Conservation (phyloP, 2,797 vertebrate species). For the Macrochelys suwanniensis region DNA sequence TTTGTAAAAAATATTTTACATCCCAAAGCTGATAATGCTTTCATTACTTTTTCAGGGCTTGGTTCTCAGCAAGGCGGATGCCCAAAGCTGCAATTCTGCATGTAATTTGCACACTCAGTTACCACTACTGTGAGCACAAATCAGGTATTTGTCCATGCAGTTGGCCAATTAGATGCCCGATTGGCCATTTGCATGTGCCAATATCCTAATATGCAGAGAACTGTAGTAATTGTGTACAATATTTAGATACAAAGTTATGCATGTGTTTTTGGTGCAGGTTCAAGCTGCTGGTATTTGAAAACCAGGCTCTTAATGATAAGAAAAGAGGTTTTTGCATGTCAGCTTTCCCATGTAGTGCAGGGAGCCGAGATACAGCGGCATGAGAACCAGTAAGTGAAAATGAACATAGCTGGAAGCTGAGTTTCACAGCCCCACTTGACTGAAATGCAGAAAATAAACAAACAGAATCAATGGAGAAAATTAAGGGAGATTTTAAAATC, state of each 20-base stretch:
- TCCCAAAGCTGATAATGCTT: background rate
- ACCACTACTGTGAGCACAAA: rapidly evolving
- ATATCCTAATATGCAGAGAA: background rate
- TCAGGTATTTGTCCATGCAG: rapidly evolving
- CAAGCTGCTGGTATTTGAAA: background rate
- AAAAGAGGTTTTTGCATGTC: background rate
- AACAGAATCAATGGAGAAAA: background rate
- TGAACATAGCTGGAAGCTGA: rapidly evolving
- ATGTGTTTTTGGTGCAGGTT: rapidly evolving
- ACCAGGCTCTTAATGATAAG: background rate
- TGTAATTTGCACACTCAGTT: background rate
- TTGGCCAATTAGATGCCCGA: rapidly evolving
- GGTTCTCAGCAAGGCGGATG: background rate
- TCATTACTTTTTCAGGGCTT: background rate
- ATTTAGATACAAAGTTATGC: rapidly evolving
- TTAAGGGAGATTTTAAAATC: background rate
- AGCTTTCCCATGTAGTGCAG: rapidly evolving
- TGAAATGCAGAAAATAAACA: background rate
- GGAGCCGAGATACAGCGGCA: rapidly evolving
- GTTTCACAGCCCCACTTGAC: background rate
- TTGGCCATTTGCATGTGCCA: rapidly evolving
- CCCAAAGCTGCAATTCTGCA: background rate
- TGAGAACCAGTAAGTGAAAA: background rate
- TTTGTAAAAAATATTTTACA: rapidly evolving
- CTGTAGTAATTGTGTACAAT: rapidly evolving